Conservation (phyloP, 2,113 vertebrate genomes). For the Carassius carassius region DNA sequence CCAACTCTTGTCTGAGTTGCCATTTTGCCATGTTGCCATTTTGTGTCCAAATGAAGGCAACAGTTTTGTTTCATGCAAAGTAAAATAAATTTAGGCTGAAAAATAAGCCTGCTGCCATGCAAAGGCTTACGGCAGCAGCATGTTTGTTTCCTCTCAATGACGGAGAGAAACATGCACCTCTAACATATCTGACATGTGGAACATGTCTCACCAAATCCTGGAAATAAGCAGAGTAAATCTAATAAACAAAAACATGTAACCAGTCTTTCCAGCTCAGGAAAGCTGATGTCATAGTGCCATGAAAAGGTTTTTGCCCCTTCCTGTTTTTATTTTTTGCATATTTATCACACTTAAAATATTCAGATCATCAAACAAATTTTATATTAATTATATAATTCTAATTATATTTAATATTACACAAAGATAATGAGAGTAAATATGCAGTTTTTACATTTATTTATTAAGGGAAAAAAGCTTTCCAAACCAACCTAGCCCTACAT, state of each 20-base stretch:
- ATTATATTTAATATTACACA: no score
- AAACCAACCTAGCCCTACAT: no score
- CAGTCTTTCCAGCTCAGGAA: neutral
- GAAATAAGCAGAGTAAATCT: constrained; percentile 16
- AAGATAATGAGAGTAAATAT: no score
- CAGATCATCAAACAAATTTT: no score
- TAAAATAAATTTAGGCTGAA: neutral
- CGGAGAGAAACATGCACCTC: neutral
- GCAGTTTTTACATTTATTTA: no score
- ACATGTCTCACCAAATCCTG: constrained; percentile 21
- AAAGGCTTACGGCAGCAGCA: neutral
- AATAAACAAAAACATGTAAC: neutral
- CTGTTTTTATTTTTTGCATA: no score
- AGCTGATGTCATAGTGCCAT: neutral
- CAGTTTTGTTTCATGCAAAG: neutral
- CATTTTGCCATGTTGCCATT: no score
- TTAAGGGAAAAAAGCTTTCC: no score
- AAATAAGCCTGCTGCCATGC: no score
- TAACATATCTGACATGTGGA: constrained; percentile 21
- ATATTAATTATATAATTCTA: no score
- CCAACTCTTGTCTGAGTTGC: neutral
- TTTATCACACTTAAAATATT: no score
- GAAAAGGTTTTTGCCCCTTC: no score
- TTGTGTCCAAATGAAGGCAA: neutral
- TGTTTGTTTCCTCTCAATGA: neutral